Evolutionary conservation across 2,113 vertebrate genomes (phyloP).

Genomic region (Taxidea taxus): DNA sequence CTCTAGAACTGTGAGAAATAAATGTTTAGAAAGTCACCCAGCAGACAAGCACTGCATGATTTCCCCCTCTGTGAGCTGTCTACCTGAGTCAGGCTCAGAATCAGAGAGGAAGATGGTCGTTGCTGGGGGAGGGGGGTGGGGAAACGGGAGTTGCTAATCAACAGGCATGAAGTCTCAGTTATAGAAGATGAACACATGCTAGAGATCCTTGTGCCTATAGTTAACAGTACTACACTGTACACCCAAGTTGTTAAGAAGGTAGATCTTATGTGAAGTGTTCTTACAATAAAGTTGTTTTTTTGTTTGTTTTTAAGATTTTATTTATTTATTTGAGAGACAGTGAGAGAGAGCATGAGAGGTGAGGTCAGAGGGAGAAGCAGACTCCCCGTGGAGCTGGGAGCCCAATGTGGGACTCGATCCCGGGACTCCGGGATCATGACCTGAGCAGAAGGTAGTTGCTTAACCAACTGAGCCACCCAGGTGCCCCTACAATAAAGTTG

Average conservation of each 20-base stretch:
- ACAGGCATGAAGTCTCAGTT: background rate
- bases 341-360: no score
- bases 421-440: no score
- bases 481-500: background rate
- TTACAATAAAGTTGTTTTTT: background rate
- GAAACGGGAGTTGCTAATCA: background rate
- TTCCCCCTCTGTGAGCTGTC: background rate
- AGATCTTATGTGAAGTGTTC: background rate
- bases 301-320: no score
- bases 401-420: no score
- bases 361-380: no score
- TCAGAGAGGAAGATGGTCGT: background rate
- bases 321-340: no score
- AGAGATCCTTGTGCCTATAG: background rate
- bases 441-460: no score
- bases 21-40: background rate
- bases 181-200: background rate
- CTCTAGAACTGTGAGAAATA: background rate
- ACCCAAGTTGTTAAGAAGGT: no score
- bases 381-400: no score
- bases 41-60: background rate
- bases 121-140: background rate
- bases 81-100: background rate
- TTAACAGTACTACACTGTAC: background rate
- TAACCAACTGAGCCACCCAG: no score